A percentile compares a stretch with the other conserved stretches of the same genome.
phyloP scores from a whole-genome alignment of 1,140 invertebrate species.

The Papilio aristodemus region DNA sequence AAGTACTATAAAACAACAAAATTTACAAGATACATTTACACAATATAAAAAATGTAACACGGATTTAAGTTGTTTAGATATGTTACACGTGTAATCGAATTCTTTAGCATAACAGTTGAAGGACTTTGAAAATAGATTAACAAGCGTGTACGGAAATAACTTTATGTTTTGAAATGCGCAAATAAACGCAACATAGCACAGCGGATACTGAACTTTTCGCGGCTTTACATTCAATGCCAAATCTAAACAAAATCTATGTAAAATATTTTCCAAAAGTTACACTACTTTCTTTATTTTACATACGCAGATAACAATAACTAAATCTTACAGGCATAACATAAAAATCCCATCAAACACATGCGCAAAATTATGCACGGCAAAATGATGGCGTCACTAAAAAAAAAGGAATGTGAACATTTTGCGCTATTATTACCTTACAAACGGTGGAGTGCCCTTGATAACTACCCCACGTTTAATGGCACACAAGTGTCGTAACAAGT shows the following conservation, averaged over 20 bases:
- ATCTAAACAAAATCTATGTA: too few species aligned
- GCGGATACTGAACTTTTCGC: not conserved
- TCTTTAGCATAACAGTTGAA: conserved; percentile 8
- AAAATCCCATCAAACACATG: conserved; percentile 33
- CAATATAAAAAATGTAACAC: conserved; percentile 33
- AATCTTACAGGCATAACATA: too few species aligned
- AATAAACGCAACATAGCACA: not conserved
- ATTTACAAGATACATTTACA: conserved; percentile 41
- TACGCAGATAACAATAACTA: too few species aligned
- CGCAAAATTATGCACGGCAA: conserved; percentile 45
- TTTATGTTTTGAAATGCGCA: not conserved
- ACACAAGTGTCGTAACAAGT: conserved; percentile 78
- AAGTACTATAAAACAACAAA: conserved; percentile 14
- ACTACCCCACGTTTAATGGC: conserved; percentile 68
- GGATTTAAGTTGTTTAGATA: conserved; percentile 33
- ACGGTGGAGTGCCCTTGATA: conserved; percentile 74
- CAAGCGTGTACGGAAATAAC: not conserved
- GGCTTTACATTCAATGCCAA: too few species aligned
- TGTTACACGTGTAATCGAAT: conserved; percentile 34
- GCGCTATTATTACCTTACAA: conserved; percentile 77
- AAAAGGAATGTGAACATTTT: conserved; percentile 63
- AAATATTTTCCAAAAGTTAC: not conserved
- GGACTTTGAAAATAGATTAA: conserved; percentile 22
- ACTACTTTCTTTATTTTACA: too few species aligned
- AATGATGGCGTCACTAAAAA: conserved; percentile 31